Base-by-base conservation (phyloP, 1,140 invertebrate species). In the Trypoxylus dichotomus region DNA sequence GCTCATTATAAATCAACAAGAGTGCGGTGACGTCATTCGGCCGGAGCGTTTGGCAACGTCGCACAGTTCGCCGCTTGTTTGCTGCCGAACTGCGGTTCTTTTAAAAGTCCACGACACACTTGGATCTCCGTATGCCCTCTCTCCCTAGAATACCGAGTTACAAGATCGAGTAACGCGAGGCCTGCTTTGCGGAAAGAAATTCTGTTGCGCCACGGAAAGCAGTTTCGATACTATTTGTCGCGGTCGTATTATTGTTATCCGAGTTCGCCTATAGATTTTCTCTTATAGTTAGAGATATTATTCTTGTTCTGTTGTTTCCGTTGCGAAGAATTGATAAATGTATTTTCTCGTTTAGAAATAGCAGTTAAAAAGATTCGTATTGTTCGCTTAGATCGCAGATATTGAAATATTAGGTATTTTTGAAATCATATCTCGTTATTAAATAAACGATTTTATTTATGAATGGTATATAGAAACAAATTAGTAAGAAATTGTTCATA, bases 1-100 rank as follows among this genome's bases (percentile, higher is more conserved):
- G 83, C 83, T 84, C 83, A 83, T 83, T 84, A 82, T 84, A 84
- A 83, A 84, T 84, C 83, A 84, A 83, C 77, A 78, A 63, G 72
- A 78, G 81, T 80, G 76, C 41, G 54, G 83, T 83, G 82, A 83
- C 83, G 83, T 84, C 82, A 84, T 63, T 63, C 60, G 60, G 19
- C 73, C 54, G 71, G 43, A 29, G 74, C 63, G 68, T 78, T 75
- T 21, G 81, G 80, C 81, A 83, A 82, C 80, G 77, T 78, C 76
- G 82, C 77, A 80, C 79, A 76, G 21, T 75, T 32, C 41, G 29
- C 71, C 78, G 76, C 42, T 72, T 63, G 60, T 63, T 21, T 63
- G 60, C 60, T 63, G 60, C 13, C 7, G 2, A 27, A 19, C 60
- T 74, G 60, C 25, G 60, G 60, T 63, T 63, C 13, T 63, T 63